Evolutionary conservation across 2,888 invertebrate genomes (phyloP).

Genomic region (Agapostemon virescens): DNA sequence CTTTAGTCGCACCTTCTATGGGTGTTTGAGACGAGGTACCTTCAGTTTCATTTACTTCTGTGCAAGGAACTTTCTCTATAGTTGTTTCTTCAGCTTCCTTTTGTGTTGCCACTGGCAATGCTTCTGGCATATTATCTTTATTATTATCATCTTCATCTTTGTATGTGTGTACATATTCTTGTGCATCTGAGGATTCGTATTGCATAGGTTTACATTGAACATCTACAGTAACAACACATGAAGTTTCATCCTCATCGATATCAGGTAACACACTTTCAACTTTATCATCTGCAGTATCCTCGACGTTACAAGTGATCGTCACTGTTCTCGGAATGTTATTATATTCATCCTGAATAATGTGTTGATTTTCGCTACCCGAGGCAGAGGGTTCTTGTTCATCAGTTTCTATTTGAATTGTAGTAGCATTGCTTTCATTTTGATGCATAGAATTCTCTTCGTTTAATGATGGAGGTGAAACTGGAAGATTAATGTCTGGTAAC

Average conservation of each 20-base stretch:
- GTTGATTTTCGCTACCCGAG: conserved; percentile 49
- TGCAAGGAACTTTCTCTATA: conserved; percentile 48
- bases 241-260: conserved; percentile 66
- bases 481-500: conserved; percentile 71
- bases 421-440: conserved; percentile 46
- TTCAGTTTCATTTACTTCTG: conserved; percentile 30
- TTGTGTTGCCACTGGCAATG: conserved; percentile 19
- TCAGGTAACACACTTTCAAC: conserved; percentile 73
- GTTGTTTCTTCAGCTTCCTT: conserved; percentile 53
- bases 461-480: conserved; percentile 57
- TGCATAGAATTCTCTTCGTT: conserved; percentile 53
- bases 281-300: conserved; percentile 66
- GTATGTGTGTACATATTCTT: conserved; percentile 58
- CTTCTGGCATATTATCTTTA: conserved; percentile 35
- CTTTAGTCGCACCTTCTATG: conserved; percentile 47
- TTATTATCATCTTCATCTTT: conserved; percentile 50
- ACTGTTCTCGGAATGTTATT: conserved; percentile 62
- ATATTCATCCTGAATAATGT: conserved; percentile 56
- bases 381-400: conserved; percentile 66
- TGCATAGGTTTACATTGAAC: conserved; percentile 55
- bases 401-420: conserved; percentile 62
- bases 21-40: conserved; percentile 32
- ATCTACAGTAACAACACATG: conserved; percentile 30
- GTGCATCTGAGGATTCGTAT: conserved; percentile 59
- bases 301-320: conserved; percentile 53